phyloP scores from a whole-genome alignment of 2,888 invertebrate genomes.

The Pseudanteris insignis region DNA sequence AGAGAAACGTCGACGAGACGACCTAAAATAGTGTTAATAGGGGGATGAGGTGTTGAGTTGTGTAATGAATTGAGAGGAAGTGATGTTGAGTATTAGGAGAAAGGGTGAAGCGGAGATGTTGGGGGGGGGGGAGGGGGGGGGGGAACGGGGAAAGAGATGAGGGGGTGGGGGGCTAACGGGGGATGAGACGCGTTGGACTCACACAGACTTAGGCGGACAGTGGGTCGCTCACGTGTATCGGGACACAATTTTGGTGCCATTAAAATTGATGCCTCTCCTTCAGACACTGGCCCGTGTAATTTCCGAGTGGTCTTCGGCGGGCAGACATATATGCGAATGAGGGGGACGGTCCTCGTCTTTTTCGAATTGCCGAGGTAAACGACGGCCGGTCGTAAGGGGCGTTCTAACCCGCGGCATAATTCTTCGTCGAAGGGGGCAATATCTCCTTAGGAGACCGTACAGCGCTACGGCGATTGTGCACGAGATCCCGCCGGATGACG shows the following conservation, averaged over 20 bases:
- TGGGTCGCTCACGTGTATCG: slow-evolving; percentile 23
- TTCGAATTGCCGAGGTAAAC: slow-evolving; percentile 41
- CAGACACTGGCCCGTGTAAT: slow-evolving; percentile 45
- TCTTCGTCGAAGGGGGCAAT: slow-evolving; percentile 53
- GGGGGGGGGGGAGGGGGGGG: no score
- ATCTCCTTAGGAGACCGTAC: slow-evolving; percentile 53
- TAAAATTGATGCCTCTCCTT: slow-evolving; percentile 44
- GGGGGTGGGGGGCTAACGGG: no score
- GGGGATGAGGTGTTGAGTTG: no score
- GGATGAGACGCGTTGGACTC: no score
- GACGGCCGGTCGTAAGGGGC: slow-evolving; percentile 38
- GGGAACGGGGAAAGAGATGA: no score
- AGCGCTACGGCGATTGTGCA: slow-evolving; percentile 58
- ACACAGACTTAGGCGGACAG: neutral
- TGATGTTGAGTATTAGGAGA: no score
- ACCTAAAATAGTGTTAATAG: no score
- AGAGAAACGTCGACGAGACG: no score
- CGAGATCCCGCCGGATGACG: slow-evolving; percentile 54
- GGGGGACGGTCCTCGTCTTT: slow-evolving; percentile 32
- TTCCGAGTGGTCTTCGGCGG: slow-evolving; percentile 29
- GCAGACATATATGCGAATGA: slow-evolving; percentile 38
- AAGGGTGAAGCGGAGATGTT: no score
- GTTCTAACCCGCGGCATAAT: slow-evolving; percentile 45
- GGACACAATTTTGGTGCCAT: slow-evolving; percentile 44
- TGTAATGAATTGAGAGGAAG: no score